A percentile compares a stretch with the other conserved stretches of the same genome.
Evolutionary conservation across 2,888 invertebrate genomes (phyloP).

Genomic region (Drosophila nr. perissopoda): DNA sequence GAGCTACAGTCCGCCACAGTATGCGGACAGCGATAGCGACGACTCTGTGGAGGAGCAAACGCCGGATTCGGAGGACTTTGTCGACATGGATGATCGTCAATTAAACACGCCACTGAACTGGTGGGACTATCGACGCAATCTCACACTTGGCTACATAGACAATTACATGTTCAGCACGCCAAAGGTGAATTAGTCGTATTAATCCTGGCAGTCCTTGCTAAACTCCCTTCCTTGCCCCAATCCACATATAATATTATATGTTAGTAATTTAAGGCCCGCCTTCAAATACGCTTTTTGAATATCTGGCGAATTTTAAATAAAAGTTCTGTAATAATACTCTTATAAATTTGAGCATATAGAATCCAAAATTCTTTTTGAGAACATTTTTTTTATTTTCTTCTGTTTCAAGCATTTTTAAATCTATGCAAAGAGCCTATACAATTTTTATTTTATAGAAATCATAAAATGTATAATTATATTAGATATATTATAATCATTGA

Average conservation of each 20-base stretch:
- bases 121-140: slow-evolving; percentile 79
- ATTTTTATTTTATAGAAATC: slow-evolving; percentile 1
- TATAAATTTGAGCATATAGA: not conserved
- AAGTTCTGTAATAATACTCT: not conserved
- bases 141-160: slow-evolving; percentile 80
- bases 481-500: not conserved
- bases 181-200: slow-evolving; percentile 47
- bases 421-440: slow-evolving; percentile 13
- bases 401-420: slow-evolving; percentile 8
- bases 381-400: not conserved
- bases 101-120: slow-evolving; percentile 51
- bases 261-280: not conserved
- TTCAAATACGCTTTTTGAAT: not conserved
- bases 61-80: slow-evolving; percentile 42
- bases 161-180: slow-evolving; percentile 80
- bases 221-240: slow-evolving; percentile 66
- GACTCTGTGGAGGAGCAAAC: slow-evolving; percentile 74
- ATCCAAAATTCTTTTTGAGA: not conserved
- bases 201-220: slow-evolving; percentile 7
- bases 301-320: not conserved
- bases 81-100: slow-evolving; percentile 29
- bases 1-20: slow-evolving; percentile 71
- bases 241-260: not conserved
- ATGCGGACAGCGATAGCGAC: slow-evolving; percentile 43
- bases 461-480: slow-evolving; percentile 2